Base-by-base conservation (phyloP, 30 jellyfish, hydroid and myxozoan genomes). In the Hydractinia symbiolongicarpus region DNA sequence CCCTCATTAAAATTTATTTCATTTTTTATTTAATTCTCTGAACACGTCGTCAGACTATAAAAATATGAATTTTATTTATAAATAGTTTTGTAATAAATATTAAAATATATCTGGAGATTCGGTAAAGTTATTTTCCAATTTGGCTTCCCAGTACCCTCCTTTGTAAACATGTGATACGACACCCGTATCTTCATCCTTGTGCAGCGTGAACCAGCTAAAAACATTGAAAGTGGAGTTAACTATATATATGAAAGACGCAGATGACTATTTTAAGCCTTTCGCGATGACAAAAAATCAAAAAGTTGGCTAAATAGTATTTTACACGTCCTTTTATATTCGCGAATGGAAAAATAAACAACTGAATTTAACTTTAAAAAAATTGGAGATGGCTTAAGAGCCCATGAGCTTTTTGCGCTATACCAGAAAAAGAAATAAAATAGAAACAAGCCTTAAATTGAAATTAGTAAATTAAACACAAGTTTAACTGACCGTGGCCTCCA, bases 61-160 rank as follows among this genome's bases (percentile, higher is more conserved):
- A 30, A 30, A 30, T 30, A 30, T 30, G 44, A 30, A 30, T 30
- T 30, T 30, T 30, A 30, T 30, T 30, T 30, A 30, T 30, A 30
- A 30, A 30, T 30, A 30, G 44, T 30, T 30, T 30, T 30, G 44
- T 30, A 30, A 30, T 30, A 30, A 30, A 30, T 30, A 54, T 72
- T 80, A 89, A 73, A 83, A 89, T 44, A 89, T 89, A 49, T 89
- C 96, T 4, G 96, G 86, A 7, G 83, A 80, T 53, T 53, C 75
- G 8, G 50, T 73, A 54, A 71, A 84, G 62, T 62, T 72, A 0
- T 79, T 69, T 10, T 89, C 75, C 21, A 58, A 66, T 51, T 84
- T 89, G 15, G 94, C 89, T 55, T 89, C 73, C 96, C 96, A 89
- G 78, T 89, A 89, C 76, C 95, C 95, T 9, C 96, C 96, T 54